phyloP scores from a whole-genome alignment of 2,113 vertebrate species.

The Notothenia rossii region DNA sequence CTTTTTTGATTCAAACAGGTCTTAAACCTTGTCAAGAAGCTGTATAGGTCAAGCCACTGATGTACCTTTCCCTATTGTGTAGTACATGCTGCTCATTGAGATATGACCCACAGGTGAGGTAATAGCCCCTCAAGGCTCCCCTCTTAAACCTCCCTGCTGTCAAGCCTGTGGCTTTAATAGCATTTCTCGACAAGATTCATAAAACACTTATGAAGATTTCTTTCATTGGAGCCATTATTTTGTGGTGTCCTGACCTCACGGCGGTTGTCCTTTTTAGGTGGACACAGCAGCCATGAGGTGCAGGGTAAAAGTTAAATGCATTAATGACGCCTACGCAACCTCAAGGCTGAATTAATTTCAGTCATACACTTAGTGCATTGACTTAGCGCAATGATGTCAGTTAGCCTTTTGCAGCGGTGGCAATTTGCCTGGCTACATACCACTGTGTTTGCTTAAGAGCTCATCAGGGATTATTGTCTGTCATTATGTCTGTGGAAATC shows the following conservation, averaged over 20 bases:
- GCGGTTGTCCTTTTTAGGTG: conserved; percentile 19
- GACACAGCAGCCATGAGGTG: conserved; percentile 5
- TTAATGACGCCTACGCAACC: conserved; percentile 23
- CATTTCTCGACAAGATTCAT: conserved; percentile 55
- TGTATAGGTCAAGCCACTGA: conserved; percentile 46
- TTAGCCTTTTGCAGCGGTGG: conserved; percentile 37
- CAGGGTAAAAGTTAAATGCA: conserved; percentile 17
- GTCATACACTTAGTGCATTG: conserved; percentile 11
- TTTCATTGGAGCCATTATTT: conserved; percentile 31
- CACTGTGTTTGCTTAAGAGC: conserved; percentile 68
- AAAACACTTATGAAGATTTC: conserved; percentile 42
- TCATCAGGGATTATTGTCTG: conserved; percentile 65
- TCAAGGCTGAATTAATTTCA: conserved; percentile 17
- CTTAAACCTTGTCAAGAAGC: conserved; percentile 32
- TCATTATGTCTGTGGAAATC: conserved; percentile 64
- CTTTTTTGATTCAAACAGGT: conserved; percentile 38
- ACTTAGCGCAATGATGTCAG: conserved; percentile 38
- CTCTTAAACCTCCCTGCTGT: conserved; percentile 55
- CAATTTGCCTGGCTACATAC: conserved; percentile 55
- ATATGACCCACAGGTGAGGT: conserved; percentile 51
- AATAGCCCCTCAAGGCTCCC: conserved; percentile 46
- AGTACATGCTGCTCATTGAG: conserved; percentile 51
- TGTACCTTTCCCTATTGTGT: conserved; percentile 32
- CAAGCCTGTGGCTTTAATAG: conserved; percentile 46
- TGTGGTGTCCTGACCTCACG: conserved; percentile 43